These are phyloP conservation scores for Eurois occulta DNA, from an alignment of 2,888 invertebrate genomes.

Conservation along the genomic window DNA sequence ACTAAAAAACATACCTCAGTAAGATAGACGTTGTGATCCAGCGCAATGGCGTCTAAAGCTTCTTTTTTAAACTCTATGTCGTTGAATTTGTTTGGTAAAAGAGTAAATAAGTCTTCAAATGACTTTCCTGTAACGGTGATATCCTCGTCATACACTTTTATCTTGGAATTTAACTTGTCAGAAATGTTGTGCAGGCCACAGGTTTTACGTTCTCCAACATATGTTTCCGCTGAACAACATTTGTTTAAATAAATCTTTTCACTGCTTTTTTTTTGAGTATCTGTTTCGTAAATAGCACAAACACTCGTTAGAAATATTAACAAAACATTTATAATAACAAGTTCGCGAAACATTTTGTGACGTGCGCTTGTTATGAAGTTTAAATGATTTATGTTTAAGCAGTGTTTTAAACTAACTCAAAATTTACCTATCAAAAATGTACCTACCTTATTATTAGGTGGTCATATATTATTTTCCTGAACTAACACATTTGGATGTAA, in stretches of 20 bases:
- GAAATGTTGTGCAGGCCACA: background rate
- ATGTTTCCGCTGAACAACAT: conserved; percentile 19
- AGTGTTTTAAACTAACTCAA: background rate
- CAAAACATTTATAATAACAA: background rate
- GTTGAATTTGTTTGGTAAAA: conserved; percentile 25
- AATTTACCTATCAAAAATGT: background rate
- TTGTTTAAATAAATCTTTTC: background rate
- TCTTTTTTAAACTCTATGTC: background rate
- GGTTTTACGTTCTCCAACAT: fast-evolving
- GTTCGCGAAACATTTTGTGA: background rate
- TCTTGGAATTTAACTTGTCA: background rate
- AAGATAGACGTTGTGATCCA: conserved; percentile 26
- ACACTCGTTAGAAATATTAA: conserved; percentile 7
- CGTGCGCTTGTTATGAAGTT: background rate
- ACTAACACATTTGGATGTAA: background rate
- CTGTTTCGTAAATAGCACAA: background rate
- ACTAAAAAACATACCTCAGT: conserved; percentile 31
- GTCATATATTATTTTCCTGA: background rate
- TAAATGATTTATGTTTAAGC: background rate
- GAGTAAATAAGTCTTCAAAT: conserved; percentile 27
- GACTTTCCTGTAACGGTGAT: background rate
- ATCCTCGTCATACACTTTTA: conserved; percentile 29
- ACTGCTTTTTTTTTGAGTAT: background rate
- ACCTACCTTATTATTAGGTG: background rate
- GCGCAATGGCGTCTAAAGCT: background rate